Evolutionary conservation across 53 echinoderm and acorn worm species (phyloP), one percentile per base, ranked within the genome.

Genomic region (Antedon mediterranea): DNA sequence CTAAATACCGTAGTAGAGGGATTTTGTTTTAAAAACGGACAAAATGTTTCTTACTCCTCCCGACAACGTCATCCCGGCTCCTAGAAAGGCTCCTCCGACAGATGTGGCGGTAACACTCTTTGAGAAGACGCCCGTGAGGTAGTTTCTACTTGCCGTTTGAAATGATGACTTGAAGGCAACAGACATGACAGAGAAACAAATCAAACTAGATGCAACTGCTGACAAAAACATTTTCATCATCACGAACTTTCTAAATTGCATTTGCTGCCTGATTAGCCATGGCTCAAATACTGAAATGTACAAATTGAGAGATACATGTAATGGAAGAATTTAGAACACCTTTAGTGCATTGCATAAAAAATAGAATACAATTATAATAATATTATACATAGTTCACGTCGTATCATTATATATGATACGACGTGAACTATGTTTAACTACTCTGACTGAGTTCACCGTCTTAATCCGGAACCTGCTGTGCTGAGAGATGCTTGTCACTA

Each of bases 171-270:
- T 37, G 3, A 92, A 90, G 28, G 74, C 26, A 18, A 93, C 78
- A 34, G 98, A 93, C 37, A 98, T 83, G 23, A 90, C 71, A 7
- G 88, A 71, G 44, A 97, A 85, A 70, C 90, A 83, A 43, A 84
- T 75, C 11, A 92, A 89, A 57, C 92, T 88, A 18, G 92, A 76
- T 0, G 92, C 76, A 42, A 97, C 84, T 28, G 90, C 92, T 3
- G 87, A 83, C 9, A 98, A 74, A 33, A 98, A 98, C 92, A 92
- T 98, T 88, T 98, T 98, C 33, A 92, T 71, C 98, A 98, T 92
- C 41, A 90, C 86, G 79, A 84, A 82, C 32, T 88, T 86, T 30
- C 84, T 84, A 84, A 98, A 98, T 4, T 86, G 84, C 98, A 93
- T 93, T 84, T 98, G 98, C 3, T 87, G 82, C 29, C 90, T 88